These are phyloP conservation scores for Schizotus pectinicornis DNA, from an alignment of 2,888 invertebrate genomes.

Conservation along the genomic window DNA sequence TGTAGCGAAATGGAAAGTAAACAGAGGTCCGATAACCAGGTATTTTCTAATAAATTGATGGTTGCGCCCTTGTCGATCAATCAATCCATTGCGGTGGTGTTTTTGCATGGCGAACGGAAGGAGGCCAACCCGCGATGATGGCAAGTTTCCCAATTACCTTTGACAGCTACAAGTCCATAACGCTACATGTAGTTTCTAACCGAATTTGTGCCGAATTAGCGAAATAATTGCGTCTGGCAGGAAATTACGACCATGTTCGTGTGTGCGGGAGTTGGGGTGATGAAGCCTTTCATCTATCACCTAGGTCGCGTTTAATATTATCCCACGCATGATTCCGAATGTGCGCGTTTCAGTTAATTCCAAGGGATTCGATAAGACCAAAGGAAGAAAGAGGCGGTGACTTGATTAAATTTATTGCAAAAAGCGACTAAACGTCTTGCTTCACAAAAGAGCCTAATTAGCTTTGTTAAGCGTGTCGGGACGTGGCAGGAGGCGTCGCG, in stretches of 20 bases:
- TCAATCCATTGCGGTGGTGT: background rate
- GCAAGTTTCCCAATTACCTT: constrained; percentile 13
- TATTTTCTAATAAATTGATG: constrained; percentile 14
- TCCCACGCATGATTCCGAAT: too few relatives aligned
- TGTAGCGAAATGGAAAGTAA: constrained; percentile 3
- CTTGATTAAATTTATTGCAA: too few relatives aligned
- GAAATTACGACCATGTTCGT: constrained; percentile 30
- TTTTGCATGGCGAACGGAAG: background rate
- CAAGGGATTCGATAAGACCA: too few relatives aligned
- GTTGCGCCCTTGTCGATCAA: background rate
- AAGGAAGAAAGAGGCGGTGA: too few relatives aligned
- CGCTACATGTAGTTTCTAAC: constrained; percentile 28
- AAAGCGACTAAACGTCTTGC: constrained; percentile 7
- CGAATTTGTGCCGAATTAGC: constrained; percentile 33
- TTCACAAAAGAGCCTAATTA: constrained; percentile 12
- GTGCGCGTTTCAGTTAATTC: too few relatives aligned
- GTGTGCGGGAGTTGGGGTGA: constrained; percentile 1
- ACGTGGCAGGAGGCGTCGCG: constrained; percentile 7
- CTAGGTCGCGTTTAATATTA: too few relatives aligned
- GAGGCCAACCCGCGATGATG: too few relatives aligned
- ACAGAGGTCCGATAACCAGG: constrained; percentile 12
- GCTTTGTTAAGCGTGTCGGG: constrained; percentile 15
- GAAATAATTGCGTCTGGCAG: constrained; percentile 35
- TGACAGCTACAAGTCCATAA: constrained; percentile 20
- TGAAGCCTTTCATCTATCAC: constrained; percentile 13